These are phyloP conservation scores for Drosophila colorata DNA, from an alignment of 2,888 invertebrate species.

Conservation along the genomic window DNA sequence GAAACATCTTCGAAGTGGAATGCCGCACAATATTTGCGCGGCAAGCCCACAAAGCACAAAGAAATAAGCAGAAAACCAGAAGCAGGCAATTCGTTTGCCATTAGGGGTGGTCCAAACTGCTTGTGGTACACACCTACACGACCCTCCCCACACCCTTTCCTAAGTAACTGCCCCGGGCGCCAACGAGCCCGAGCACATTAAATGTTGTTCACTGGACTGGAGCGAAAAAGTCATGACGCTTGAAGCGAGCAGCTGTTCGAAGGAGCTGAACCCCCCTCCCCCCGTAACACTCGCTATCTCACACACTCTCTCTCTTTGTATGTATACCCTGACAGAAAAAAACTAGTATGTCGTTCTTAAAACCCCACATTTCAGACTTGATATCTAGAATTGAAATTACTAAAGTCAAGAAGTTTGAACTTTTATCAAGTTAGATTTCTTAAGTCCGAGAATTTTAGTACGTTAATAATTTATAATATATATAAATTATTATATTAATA, in stretches of 20 bases:
- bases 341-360: no score
- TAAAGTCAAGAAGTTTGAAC: no score
- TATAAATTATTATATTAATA: no score
- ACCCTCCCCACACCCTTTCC: not conserved
- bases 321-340: no score
- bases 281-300: no score
- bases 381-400: no score
- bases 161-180: constrained; percentile 18
- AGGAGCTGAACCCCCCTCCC: constrained; percentile 3
- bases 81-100: constrained; percentile 56
- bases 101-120: constrained; percentile 51
- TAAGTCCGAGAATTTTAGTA: no score
- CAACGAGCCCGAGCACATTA: constrained; percentile 29
- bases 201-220: constrained; percentile 55
- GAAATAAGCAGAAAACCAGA: constrained; percentile 12
- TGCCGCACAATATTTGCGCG: constrained; percentile 31
- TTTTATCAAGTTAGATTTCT: no score
- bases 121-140: not conserved
- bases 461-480: no score
- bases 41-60: constrained; percentile 4
- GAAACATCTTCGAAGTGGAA: constrained; percentile 33
- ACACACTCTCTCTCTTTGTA: not conserved
- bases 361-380: no score
- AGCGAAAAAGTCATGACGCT: constrained; percentile 49
- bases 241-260: constrained; percentile 41